These are phyloP conservation scores for Tethea ocularis DNA, from an alignment of 2,888 invertebrate genomes.

Conservation along the genomic window DNA sequence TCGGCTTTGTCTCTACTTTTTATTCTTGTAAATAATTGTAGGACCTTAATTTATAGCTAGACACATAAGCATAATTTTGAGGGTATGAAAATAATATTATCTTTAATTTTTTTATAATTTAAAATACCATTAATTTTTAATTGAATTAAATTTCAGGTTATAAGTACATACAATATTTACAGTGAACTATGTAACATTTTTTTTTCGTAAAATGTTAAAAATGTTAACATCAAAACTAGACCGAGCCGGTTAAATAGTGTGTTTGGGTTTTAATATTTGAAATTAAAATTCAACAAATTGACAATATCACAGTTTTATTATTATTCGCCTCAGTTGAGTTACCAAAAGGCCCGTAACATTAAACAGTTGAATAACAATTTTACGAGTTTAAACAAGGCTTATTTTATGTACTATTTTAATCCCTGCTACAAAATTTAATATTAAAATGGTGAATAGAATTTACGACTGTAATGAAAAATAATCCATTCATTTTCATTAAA, in stretches of 20 bases:
- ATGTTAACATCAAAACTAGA: too few species aligned
- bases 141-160: too few species aligned
- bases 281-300: not conserved
- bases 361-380: conserved; percentile 5
- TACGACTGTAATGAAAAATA: not conserved
- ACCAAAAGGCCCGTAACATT: not conserved
- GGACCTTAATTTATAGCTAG: not conserved
- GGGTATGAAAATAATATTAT: too few species aligned
- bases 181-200: too few species aligned
- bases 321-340: not conserved
- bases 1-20: conserved; percentile 16
- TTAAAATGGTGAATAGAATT: not conserved
- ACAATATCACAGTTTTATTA: not conserved
- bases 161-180: too few species aligned
- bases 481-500: not conserved
- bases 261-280: not conserved
- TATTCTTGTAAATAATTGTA: conserved; percentile 4
- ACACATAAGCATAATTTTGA: too few species aligned
- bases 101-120: too few species aligned
- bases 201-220: too few species aligned
- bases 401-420: not conserved
- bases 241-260: too few species aligned
- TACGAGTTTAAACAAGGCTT: not conserved
- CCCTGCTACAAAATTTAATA: not conserved
- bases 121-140: too few species aligned